phyloP scores from a whole-genome alignment of 2,113 vertebrate species.

The Corynorhinus townsendii region DNA sequence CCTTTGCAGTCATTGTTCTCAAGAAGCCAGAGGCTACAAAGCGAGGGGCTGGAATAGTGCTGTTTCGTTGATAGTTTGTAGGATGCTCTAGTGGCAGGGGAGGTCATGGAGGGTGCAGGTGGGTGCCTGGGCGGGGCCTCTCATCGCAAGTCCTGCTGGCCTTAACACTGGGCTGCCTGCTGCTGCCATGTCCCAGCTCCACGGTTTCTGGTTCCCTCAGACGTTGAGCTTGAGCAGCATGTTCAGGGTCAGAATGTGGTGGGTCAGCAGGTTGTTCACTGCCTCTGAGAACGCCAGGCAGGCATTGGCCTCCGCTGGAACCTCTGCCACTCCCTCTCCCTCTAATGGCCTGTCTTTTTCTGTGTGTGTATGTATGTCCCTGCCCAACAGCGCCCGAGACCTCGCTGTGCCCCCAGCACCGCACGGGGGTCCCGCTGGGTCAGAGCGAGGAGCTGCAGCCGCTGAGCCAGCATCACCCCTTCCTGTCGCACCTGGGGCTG shows the following conservation, averaged over 20 bases:
- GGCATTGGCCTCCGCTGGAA: not conserved
- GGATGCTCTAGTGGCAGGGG: not conserved
- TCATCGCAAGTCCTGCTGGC: not conserved
- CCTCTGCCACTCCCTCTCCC: not conserved
- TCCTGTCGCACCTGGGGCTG: constrained; percentile 66
- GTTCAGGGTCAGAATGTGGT: not conserved
- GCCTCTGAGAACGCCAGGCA: not conserved
- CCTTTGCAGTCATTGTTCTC: not conserved
- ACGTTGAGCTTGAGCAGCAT: not conserved
- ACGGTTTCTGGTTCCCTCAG: not conserved
- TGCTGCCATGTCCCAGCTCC: not conserved
- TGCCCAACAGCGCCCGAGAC: constrained; percentile 66
- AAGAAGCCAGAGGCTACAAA: not conserved
- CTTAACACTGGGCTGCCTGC: not conserved
- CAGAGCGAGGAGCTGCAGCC: constrained; percentile 67
- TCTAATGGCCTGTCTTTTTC: constrained; percentile 68
- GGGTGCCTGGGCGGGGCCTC: not conserved
- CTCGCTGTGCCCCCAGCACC: constrained; percentile 71
- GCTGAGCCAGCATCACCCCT: constrained; percentile 64
- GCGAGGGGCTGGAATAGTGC: not conserved
- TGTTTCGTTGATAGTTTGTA: not conserved
- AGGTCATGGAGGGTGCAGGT: not conserved
- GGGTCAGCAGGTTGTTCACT: not conserved
- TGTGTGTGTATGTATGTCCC: constrained; percentile 69
- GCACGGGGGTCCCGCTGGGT: constrained; percentile 55